These are phyloP conservation scores for Erpornis zantholeuca DNA, from an alignment of 2,113 vertebrate genomes.

Conservation along the genomic window DNA sequence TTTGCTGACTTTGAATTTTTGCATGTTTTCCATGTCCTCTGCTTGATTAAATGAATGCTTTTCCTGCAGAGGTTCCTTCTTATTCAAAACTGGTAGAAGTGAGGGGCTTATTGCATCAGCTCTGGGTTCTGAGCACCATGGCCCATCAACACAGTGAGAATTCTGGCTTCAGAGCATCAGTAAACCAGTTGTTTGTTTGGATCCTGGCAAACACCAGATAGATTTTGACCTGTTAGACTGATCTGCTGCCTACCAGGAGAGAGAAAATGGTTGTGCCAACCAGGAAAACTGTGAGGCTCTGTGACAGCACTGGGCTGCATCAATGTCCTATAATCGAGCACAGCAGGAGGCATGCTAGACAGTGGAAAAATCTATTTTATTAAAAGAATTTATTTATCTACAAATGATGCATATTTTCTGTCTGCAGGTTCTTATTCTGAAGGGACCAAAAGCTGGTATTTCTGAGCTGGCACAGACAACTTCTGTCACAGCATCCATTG, in stretches of 20 bases:
- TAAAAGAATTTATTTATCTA: neutral
- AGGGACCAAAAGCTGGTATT: neutral
- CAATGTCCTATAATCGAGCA: neutral
- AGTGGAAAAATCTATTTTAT: neutral
- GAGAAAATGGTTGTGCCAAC: neutral
- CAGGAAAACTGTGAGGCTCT: neutral
- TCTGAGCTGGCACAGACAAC: neutral
- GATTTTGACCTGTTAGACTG: neutral
- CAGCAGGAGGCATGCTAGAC: fast-evolving
- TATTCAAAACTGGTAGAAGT: conserved; percentile 10
- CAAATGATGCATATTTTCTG: neutral
- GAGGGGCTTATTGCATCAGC: neutral
- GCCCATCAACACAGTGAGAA: neutral
- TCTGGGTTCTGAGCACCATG: neutral
- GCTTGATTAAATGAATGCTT: conserved; percentile 45
- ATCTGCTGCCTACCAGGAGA: neutral
- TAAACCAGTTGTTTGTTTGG: neutral
- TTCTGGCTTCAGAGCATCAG: neutral
- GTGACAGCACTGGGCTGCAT: neutral
- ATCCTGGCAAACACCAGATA: neutral
- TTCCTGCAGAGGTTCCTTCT: conserved; percentile 21
- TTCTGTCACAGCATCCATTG: neutral
- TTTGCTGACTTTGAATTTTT: conserved; percentile 42
- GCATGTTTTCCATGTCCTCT: conserved; percentile 1
- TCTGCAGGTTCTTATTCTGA: neutral